Percentiles rank a stretch among this genome's conserved stretches.
Conservation (phyloP, 2,888 invertebrate genomes). For the Clostera curtula region DNA sequence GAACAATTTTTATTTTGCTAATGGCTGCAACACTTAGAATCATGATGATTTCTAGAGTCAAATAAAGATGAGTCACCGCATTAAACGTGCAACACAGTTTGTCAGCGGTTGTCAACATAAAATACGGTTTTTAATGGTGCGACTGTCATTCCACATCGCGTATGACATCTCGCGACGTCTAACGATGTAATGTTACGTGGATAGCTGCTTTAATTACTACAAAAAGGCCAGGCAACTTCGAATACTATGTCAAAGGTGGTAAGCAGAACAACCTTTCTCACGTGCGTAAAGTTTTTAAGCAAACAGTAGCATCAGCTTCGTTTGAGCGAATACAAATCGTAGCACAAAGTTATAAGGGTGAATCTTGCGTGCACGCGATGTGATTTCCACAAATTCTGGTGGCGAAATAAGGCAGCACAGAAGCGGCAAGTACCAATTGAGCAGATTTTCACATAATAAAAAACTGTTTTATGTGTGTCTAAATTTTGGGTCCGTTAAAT, state of each 20-base stretch:
- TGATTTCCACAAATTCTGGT: too few relatives aligned
- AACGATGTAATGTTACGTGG: slow-evolving; percentile 30
- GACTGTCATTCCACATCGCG: slow-evolving; percentile 33
- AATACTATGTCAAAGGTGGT: slow-evolving; percentile 55
- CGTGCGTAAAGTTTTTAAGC: slow-evolving; percentile 22
- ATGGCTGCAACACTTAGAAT: slow-evolving; percentile 13
- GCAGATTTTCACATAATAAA: slow-evolving; percentile 31
- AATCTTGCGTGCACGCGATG: slow-evolving; percentile 15
- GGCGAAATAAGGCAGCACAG: slow-evolving; percentile 21
- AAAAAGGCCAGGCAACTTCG: slow-evolving; percentile 29
- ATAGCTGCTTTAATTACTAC: slow-evolving; percentile 48
- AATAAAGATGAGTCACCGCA: slow-evolving; percentile 39
- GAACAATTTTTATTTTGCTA: slow-evolving; percentile 13
- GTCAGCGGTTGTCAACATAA: slow-evolving; percentile 24
- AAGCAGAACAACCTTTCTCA: slow-evolving; percentile 40
- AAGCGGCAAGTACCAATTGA: slow-evolving; percentile 17
- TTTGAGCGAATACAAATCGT: too few relatives aligned
- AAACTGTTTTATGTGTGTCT: slow-evolving; percentile 28
- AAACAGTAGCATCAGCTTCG: slow-evolving; percentile 15
- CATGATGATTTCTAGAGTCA: slow-evolving; percentile 17
- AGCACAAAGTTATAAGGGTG: too few relatives aligned
- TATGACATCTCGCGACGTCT: slow-evolving; percentile 20
- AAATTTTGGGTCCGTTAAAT: slow-evolving; percentile 24
- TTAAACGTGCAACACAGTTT: slow-evolving; percentile 23
- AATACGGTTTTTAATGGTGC: slow-evolving; percentile 50